Conservation (phyloP, 2,113 vertebrate genomes). For the Pseudorectes ferrugineus region DNA sequence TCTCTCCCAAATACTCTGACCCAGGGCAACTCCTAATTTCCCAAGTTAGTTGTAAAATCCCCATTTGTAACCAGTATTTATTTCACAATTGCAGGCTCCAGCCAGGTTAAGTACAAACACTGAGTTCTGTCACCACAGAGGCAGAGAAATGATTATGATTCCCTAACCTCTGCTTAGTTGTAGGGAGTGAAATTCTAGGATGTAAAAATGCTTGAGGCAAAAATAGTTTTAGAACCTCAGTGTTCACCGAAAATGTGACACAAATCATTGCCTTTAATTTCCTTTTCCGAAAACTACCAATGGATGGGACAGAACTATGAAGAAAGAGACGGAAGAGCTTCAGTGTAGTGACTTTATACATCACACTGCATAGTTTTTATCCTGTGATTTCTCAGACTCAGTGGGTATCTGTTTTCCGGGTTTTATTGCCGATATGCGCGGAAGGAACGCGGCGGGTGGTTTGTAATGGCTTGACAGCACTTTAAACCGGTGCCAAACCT, state of each 20-base stretch:
- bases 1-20: not conserved
- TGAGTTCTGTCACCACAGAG: rapidly evolving
- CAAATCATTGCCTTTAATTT: not conserved
- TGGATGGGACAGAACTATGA: rapidly evolving
- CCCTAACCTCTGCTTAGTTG: not conserved
- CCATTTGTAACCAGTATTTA: not conserved
- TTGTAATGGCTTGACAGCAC: rapidly evolving
- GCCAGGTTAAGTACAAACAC: not conserved
- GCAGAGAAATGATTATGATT: not conserved
- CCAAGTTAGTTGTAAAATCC: not conserved
- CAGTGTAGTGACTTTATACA: not conserved
- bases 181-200: not conserved
- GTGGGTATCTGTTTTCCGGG: rapidly evolving
- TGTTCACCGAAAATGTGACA: not conserved
- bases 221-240: not conserved
- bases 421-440: rapidly evolving
- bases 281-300: not conserved
- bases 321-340: not conserved
- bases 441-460: not conserved
- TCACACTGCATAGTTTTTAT: rapidly evolving
- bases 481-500: not conserved
- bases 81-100: not conserved
- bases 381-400: not conserved
- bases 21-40: not conserved
- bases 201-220: not conserved